Conservation (phyloP, 2,113 vertebrate genomes). For the Murina feae region DNA sequence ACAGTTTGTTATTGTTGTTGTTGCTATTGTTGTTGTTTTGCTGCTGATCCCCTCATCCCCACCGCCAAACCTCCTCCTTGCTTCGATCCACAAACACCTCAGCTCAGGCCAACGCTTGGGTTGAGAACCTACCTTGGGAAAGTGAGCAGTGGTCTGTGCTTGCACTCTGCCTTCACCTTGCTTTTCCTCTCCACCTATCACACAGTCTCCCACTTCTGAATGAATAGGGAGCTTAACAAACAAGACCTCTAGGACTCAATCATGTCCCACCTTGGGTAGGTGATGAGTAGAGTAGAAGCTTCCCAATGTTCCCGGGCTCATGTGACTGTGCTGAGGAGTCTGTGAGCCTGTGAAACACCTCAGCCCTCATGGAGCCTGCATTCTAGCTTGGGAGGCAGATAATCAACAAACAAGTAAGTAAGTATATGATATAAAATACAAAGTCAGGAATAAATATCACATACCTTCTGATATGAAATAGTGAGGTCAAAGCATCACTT, state of each 20-base stretch:
- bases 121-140: background rate
- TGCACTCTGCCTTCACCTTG: background rate
- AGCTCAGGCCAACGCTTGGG: background rate
- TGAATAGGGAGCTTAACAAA: background rate
- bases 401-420: background rate
- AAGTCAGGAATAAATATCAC: background rate
- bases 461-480: background rate
- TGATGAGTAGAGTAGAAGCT: background rate
- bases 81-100: background rate
- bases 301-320: accelerated
- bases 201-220: background rate
- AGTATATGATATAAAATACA: background rate
- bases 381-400: background rate
- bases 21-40: background rate
- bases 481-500: background rate
- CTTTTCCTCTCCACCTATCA: background rate
- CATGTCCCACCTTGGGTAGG: background rate
- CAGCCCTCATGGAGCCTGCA: background rate
- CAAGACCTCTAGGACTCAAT: background rate
- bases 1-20: background rate
- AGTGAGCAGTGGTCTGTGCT: background rate
- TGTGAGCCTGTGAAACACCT: background rate
- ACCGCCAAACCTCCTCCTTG: background rate
- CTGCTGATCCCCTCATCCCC: background rate
- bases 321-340: background rate